Percentiles rank a stretch among this genome's conserved stretches.
phyloP scores from a whole-genome alignment of 2,888 invertebrate genomes.

The Seira ritae region DNA sequence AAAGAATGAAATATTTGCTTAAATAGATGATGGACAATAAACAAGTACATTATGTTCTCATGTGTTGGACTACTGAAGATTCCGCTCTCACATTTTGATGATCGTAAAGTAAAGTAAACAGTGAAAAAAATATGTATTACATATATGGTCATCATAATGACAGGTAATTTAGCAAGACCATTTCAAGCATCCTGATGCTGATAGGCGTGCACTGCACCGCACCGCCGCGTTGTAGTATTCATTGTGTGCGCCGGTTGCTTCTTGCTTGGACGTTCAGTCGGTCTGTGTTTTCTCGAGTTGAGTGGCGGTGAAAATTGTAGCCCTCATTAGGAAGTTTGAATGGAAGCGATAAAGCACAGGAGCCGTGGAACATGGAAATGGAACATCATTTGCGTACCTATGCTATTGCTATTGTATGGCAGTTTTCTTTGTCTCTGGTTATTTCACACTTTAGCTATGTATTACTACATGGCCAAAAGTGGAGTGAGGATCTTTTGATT shows the following conservation, averaged over 20 bases:
- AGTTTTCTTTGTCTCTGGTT: too few species aligned
- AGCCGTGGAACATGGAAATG: too few species aligned
- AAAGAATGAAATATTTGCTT: slow-evolving; percentile 13
- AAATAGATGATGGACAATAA: slow-evolving; percentile 20
- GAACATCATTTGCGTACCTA: too few species aligned
- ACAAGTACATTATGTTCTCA: slow-evolving; percentile 24
- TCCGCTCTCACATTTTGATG: slow-evolving; percentile 15
- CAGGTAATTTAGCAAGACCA: slow-evolving; percentile 32
- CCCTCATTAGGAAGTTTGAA: too few species aligned
- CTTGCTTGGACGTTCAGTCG: too few species aligned
- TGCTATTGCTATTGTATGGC: too few species aligned
- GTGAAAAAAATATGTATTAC: slow-evolving; percentile 22
- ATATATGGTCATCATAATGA: slow-evolving; percentile 26
- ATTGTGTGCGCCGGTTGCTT: background rate
- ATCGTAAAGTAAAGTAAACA: slow-evolving; percentile 16
- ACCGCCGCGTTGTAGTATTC: background rate
- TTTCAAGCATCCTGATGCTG: slow-evolving; percentile 9
- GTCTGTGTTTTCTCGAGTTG: too few species aligned
- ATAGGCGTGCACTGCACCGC: background rate
- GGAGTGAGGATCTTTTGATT: too few species aligned
- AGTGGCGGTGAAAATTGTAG: too few species aligned
- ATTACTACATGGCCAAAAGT: too few species aligned
- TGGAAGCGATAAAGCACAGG: too few species aligned
- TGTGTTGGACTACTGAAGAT: slow-evolving; percentile 9
- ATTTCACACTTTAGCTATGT: too few species aligned